phyloP scores from a whole-genome alignment of 2,888 invertebrate species.

The Phymatocera aterrima region DNA sequence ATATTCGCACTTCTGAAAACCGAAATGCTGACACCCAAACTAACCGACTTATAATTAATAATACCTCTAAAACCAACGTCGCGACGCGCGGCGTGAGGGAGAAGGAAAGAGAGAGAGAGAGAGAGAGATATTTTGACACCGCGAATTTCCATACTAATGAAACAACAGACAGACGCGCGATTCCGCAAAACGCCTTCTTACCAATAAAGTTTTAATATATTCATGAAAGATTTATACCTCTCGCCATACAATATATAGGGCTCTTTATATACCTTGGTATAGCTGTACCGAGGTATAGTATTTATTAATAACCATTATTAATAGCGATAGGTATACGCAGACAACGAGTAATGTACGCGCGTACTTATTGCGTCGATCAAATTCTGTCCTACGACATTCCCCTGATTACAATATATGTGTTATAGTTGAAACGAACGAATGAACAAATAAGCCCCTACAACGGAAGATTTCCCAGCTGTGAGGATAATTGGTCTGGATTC shows the following conservation, averaged over 20 bases:
- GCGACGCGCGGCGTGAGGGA: too few relatives aligned
- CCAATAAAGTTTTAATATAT: conserved; percentile 64
- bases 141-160: conserved; percentile 61
- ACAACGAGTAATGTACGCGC: too few relatives aligned
- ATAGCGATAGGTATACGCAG: not conserved
- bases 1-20: not conserved
- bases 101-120: not conserved
- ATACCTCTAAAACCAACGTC: not conserved
- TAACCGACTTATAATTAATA: conserved; percentile 37
- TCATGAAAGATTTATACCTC: too few relatives aligned
- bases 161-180: conserved; percentile 52
- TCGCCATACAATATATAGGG: too few relatives aligned
- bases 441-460: too few relatives aligned
- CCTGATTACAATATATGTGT: too few relatives aligned
- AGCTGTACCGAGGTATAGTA: not conserved
- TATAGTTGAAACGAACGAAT: too few relatives aligned
- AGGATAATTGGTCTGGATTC: too few relatives aligned
- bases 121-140: not conserved
- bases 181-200: conserved; percentile 50
- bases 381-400: too few relatives aligned
- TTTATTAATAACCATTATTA: conserved; percentile 5
- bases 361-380: too few relatives aligned
- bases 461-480: too few relatives aligned
- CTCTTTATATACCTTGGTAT: too few relatives aligned
- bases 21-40: conserved; percentile 35